Evolutionary conservation across 2,888 invertebrate species (phyloP).

Genomic region (Mechanitis mazaeus): DNA sequence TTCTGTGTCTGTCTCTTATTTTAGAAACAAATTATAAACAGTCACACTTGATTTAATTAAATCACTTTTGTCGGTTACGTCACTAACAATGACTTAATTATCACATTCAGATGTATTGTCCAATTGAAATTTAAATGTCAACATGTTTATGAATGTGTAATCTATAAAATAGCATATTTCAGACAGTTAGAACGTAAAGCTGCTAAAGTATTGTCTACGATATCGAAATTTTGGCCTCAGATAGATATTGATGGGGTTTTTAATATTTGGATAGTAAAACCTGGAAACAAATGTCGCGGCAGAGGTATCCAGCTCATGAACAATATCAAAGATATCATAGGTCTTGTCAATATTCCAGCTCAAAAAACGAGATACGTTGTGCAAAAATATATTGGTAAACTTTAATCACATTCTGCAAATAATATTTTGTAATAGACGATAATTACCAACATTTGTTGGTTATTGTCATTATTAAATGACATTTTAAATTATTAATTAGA

Average conservation of each 20-base stretch:
- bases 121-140: neutral
- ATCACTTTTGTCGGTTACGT: constrained; percentile 13
- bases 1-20: too few species aligned
- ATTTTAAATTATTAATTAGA: neutral
- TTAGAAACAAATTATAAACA: neutral
- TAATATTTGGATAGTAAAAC: constrained; percentile 97
- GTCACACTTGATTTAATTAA: constrained; percentile 9
- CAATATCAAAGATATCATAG: constrained; percentile 88
- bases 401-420: neutral
- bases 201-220: constrained; percentile 78
- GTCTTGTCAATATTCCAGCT: constrained; percentile 80
- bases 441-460: too few species aligned
- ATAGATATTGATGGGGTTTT: constrained; percentile 88
- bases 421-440: too few species aligned
- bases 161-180: constrained; percentile 16
- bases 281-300: constrained; percentile 94
- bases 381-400: constrained; percentile 94
- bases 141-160: neutral
- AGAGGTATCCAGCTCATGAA: constrained; percentile 92
- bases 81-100: constrained; percentile 11
- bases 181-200: constrained; percentile 74
- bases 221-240: constrained; percentile 87
- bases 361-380: constrained; percentile 90
- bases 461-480: constrained; percentile 1
- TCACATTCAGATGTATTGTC: neutral